phyloP scores from a whole-genome alignment of 1,140 invertebrate genomes.

The Eumaeus atala region DNA sequence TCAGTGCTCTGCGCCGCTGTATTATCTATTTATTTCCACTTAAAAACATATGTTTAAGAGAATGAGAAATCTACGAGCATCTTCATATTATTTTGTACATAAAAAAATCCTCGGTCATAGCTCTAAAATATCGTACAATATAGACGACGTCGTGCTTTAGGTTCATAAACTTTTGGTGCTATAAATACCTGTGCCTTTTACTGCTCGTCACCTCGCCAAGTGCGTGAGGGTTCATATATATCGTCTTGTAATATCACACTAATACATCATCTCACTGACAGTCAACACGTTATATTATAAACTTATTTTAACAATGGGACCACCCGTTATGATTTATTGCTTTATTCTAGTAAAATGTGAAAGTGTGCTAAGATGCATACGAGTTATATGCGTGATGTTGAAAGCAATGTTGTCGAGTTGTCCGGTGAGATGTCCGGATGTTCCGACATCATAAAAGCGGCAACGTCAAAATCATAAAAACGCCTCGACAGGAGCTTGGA shows the following conservation, averaged over 20 bases:
- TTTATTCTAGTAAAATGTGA: background rate
- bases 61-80: background rate
- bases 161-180: constrained; percentile 2
- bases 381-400: background rate
- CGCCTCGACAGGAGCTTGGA: too few relatives aligned
- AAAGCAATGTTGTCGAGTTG: background rate
- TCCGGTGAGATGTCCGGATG: too few relatives aligned
- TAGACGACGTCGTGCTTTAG: constrained; percentile 1
- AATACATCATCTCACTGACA: background rate
- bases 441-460: too few relatives aligned
- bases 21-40: constrained; percentile 5
- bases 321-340: background rate
- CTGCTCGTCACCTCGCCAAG: background rate
- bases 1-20: background rate
- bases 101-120: background rate
- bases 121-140: background rate
- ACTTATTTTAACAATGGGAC: background rate
- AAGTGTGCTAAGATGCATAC: background rate
- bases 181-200: background rate
- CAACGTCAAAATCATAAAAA: too few relatives aligned
- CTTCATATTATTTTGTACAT: background rate
- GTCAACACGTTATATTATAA: background rate
- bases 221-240: background rate
- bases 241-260: background rate
- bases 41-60: background rate